Evolutionary conservation across 2,113 vertebrate species (phyloP).

Genomic region (Etia nguti): DNA sequence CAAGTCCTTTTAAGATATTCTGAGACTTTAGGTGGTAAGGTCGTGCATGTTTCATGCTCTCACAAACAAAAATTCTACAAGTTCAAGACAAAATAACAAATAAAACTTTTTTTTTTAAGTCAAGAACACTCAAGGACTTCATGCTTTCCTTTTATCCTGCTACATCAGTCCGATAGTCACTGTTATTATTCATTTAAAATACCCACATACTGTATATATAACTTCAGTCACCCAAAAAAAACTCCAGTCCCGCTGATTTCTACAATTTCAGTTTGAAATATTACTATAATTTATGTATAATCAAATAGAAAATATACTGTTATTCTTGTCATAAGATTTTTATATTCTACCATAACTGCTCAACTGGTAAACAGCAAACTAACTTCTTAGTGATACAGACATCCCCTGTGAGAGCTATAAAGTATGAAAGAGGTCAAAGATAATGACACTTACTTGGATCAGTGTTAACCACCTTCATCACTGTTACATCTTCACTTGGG

Average conservation of each 20-base stretch:
- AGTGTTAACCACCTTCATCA: slow-evolving; percentile 81
- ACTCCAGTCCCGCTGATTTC: background rate
- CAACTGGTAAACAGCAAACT: background rate
- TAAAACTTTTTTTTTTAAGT: background rate
- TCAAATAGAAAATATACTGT: background rate
- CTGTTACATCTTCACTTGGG: slow-evolving; percentile 67
- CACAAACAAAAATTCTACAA: background rate
- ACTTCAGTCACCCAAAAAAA: background rate
- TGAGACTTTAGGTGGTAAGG: background rate
- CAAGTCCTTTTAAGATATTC: background rate
- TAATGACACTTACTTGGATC: slow-evolving; percentile 81
- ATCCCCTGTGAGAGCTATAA: background rate
- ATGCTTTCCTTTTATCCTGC: background rate
- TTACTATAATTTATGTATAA: background rate
- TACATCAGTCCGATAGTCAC: fast-evolving
- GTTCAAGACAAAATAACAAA: background rate
- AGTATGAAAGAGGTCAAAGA: background rate
- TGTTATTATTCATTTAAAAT: background rate
- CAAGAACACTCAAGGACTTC: background rate
- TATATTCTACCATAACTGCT: background rate
- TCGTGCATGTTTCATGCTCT: background rate
- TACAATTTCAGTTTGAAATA: background rate
- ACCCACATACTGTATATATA: fast-evolving
- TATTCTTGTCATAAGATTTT: background rate
- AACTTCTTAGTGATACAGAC: background rate